Evolutionary conservation across 2,888 invertebrate species (phyloP).

Genomic region (Drepana falcataria): DNA sequence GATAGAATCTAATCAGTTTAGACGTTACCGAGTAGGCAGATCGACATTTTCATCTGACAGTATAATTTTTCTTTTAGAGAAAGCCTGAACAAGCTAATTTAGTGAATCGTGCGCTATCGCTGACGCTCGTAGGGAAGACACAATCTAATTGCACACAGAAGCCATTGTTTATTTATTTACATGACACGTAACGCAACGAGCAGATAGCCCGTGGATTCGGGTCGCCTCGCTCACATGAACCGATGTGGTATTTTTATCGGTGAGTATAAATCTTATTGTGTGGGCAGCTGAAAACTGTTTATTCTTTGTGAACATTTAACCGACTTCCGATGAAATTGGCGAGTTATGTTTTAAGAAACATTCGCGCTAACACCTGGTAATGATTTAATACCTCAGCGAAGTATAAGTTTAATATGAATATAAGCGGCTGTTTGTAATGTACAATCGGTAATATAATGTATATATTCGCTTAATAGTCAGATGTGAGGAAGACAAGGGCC

Average conservation of each 20-base stretch:
- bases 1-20: no score
- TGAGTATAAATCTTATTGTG: slow-evolving; percentile 68
- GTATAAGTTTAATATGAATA: not conserved
- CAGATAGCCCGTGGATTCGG: slow-evolving; percentile 26
- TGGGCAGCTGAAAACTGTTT: slow-evolving; percentile 53
- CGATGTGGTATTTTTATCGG: slow-evolving; percentile 63
- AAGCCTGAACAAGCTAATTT: not conserved
- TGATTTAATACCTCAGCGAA: slow-evolving; percentile 27
- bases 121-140: slow-evolving; percentile 11
- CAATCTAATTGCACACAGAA: slow-evolving; percentile 12
- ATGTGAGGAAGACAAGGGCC: no score
- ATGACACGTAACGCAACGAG: slow-evolving; percentile 25
- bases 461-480: no score
- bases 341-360: slow-evolving; percentile 15
- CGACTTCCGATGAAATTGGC: slow-evolving; percentile 21
- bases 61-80: no score
- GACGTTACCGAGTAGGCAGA: no score
- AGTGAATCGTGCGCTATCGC: not conserved
- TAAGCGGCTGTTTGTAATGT: no score
- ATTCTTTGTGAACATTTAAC: slow-evolving; percentile 43
- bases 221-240: slow-evolving; percentile 47
- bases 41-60: no score
- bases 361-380: slow-evolving; percentile 28
- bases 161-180: slow-evolving; percentile 39
- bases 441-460: no score